Base-by-base conservation (phyloP, 1,140 invertebrate genomes). In the Zaprionus nigranus region DNA sequence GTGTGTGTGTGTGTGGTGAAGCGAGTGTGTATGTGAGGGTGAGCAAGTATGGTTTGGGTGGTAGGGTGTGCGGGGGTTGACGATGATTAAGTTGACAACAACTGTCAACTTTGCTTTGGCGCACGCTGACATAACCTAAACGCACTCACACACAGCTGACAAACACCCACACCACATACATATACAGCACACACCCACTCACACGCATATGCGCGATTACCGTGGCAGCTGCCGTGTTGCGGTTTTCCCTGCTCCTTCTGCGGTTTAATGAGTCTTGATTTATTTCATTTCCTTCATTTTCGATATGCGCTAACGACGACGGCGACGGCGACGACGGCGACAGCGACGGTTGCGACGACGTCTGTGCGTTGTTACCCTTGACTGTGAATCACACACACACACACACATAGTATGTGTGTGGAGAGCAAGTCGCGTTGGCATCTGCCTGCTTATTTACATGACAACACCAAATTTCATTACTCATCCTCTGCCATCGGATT, bases 11-110 rank as follows among this genome's bases (percentile, higher is more conserved):
- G n/a, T n/a, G n/a, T n/a, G n/a, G n/a, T n/a, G n/a, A 40, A 59
- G 17, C 26, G 40, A 46, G 24, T 20, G 34, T 56, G 40, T 13
- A 43, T 43, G 30, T 59, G 12, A 24, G 9, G 30, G 66, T 73
- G 34, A 24, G 60, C 38, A 46, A 36, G 64, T n/a, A 53, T 17
- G 38, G 15, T n/a, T 40, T 17, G 40, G 15, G 15, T 58, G 34
- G 64, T 34, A 11, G 30, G 30, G 30, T 34, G 30, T 11, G 30
- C 30, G 30, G 30, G 68, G 43, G 69, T 68, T 90, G 86, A 82
- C 72, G 86, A 90, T 90, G 86, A 90, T 90, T 90, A 85, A 90
- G 85, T 82, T 90, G 82, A 90, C 86, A 90, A 82, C 82, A 82
- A 82, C 85, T 90, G 85, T 88, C 85, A 84, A 77, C 85, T 90